These are phyloP conservation scores for Battus philenor DNA, from an alignment of 1,140 invertebrate species.

Conservation along the genomic window DNA sequence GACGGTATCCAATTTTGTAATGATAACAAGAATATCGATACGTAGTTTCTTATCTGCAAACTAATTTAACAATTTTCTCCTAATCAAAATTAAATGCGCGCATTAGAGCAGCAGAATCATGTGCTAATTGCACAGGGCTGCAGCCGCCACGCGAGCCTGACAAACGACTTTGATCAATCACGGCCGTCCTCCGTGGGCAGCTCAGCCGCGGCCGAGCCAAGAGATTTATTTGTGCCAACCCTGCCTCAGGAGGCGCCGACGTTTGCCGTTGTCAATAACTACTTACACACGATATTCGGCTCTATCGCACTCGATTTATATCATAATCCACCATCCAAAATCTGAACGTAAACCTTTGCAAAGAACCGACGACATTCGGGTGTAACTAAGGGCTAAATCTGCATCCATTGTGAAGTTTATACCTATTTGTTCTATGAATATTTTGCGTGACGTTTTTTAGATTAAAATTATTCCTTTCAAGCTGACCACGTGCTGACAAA, in stretches of 20 bases:
- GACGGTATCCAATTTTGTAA: too few relatives aligned
- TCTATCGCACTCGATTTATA: constrained; percentile 10
- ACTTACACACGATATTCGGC: constrained; percentile 24
- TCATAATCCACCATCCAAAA: not conserved
- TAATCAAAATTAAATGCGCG: constrained; percentile 41
- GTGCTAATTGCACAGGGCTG: constrained; percentile 62
- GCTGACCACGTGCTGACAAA: too few relatives aligned
- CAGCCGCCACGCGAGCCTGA: constrained; percentile 44
- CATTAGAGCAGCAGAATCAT: constrained; percentile 43
- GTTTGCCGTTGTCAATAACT: constrained; percentile 24
- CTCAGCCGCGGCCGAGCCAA: constrained; percentile 26
- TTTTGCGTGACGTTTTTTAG: not conserved
- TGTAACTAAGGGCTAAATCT: constrained; percentile 1
- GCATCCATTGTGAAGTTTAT: constrained; percentile 5
- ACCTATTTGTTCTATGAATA: constrained; percentile 8
- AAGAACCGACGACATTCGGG: constrained; percentile 2
- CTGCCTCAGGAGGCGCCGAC: constrained; percentile 34
- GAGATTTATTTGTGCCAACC: constrained; percentile 50
- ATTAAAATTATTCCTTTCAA: too few relatives aligned
- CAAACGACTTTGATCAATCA: constrained; percentile 54
- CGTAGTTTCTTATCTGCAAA: too few relatives aligned
- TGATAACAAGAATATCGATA: too few relatives aligned
- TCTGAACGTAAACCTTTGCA: not conserved
- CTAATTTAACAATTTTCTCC: constrained; percentile 19
- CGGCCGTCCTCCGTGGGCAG: constrained; percentile 35